Evolutionary conservation across 2,113 vertebrate species (phyloP).

Genomic region (Meriones unguiculatus): DNA sequence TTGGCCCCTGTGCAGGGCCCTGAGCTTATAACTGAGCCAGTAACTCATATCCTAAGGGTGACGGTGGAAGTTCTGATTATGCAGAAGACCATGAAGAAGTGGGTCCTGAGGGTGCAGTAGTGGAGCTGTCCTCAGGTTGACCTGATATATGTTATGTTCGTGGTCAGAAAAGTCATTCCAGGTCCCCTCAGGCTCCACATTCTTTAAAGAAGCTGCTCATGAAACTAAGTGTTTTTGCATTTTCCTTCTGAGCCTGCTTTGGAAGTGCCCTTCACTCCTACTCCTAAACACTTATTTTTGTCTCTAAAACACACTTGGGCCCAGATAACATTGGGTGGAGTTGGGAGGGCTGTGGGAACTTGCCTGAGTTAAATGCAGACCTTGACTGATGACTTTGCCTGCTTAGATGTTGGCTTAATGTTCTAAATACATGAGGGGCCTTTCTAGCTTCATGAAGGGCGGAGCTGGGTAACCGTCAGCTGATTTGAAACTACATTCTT

Average conservation of each 20-base stretch:
- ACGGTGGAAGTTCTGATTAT: neutral
- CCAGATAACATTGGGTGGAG: slow-evolving; percentile 41
- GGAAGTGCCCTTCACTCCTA: neutral
- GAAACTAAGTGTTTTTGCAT: neutral
- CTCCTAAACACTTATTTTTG: neutral
- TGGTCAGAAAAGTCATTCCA: neutral
- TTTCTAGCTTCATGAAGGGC: neutral
- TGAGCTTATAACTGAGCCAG: neutral
- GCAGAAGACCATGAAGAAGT: neutral
- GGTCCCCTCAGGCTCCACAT: rapidly evolving
- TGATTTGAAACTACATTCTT: neutral
- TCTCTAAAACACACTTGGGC: neutral
- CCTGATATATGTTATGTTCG: neutral
- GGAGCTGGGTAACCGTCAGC: neutral
- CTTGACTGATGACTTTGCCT: neutral
- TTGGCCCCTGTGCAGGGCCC: neutral
- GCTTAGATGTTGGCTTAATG: neutral
- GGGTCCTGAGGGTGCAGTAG: neutral
- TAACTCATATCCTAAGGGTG: neutral
- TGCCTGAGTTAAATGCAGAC: slow-evolving; percentile 2
- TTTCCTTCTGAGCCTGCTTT: slow-evolving; percentile 32
- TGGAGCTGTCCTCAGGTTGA: neutral
- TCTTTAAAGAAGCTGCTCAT: neutral
- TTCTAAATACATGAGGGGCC: neutral
- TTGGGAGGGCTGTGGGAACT: neutral